A percentile compares a stretch with the other conserved stretches of the same genome.
These are phyloP conservation scores for Budorcas taxicolor DNA, from an alignment of 2,113 vertebrate species.

Conservation along the genomic window DNA sequence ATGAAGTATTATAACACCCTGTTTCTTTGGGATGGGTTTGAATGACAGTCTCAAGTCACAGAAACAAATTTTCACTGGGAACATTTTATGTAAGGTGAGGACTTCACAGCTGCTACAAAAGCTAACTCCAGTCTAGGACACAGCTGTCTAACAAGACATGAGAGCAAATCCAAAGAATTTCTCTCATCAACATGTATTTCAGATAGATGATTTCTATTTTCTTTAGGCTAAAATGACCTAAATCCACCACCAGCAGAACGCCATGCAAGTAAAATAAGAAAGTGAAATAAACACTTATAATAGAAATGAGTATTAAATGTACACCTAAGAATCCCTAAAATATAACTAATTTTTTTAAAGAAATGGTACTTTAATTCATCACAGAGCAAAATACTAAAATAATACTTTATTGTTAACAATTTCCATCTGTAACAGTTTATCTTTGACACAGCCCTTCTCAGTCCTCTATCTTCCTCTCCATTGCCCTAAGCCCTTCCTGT, in stretches of 20 bases:
- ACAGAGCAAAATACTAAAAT: not conserved
- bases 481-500: not conserved
- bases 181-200: constrained; percentile 37
- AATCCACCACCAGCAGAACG: constrained; percentile 20
- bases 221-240: constrained; percentile 37
- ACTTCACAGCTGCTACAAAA: constrained; percentile 48
- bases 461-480: not conserved
- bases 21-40: not conserved
- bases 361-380: not conserved
- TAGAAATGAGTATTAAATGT: constrained; percentile 1
- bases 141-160: constrained; percentile 38
- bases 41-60: constrained; percentile 17
- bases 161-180: constrained; percentile 49
- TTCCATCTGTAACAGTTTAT: not conserved
- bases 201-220: constrained; percentile 10
- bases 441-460: not conserved
- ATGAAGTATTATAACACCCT: constrained; percentile 30
- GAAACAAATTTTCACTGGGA: constrained; percentile 38
- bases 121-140: not conserved
- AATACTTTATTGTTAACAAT: not conserved
- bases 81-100: constrained; percentile 44
- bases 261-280: constrained; percentile 10
- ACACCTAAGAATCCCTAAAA: not conserved
- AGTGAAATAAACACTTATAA: not conserved
- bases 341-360: not conserved